Evolutionary conservation across 2,797 vertebrate genomes (phyloP).

Genomic region (Acrocephalus scirpaceus): DNA sequence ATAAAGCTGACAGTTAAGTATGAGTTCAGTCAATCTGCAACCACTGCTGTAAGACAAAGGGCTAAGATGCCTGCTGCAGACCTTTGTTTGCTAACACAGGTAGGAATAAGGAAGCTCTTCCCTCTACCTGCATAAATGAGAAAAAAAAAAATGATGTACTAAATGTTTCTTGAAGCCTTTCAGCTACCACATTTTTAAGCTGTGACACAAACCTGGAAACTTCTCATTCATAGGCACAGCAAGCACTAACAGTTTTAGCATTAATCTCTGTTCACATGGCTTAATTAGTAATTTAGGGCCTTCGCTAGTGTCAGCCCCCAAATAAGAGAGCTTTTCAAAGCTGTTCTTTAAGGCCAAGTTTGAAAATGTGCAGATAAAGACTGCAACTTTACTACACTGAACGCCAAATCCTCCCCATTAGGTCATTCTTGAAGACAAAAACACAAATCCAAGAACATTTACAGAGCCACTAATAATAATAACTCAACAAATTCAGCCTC

Average conservation of each 20-base stretch:
- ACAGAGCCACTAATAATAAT: not conserved
- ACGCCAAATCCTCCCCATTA: not conserved
- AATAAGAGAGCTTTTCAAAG: not conserved
- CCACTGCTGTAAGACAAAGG: not conserved
- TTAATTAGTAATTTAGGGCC: not conserved
- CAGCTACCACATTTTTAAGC: not conserved
- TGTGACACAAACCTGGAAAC: not conserved
- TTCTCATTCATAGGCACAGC: not conserved
- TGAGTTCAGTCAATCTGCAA: not conserved
- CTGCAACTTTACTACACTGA: not conserved
- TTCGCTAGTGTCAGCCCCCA: not conserved
- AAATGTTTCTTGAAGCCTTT: not conserved
- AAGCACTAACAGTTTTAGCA: not conserved
- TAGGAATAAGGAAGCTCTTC: not conserved
- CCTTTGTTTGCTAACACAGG: not conserved
- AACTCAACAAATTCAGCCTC: not conserved
- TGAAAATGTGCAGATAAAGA: not conserved
- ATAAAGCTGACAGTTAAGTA: not conserved
- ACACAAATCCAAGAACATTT: not conserved
- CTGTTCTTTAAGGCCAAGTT: not conserved
- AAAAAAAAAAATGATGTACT: not conserved
- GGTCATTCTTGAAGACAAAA: slow-evolving; percentile 3
- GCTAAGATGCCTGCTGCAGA: not conserved
- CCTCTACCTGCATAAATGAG: not conserved
- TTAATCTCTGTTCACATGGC: not conserved